Base-by-base conservation (phyloP, 2,113 vertebrate species). In the Peromyscus polionotus region DNA sequence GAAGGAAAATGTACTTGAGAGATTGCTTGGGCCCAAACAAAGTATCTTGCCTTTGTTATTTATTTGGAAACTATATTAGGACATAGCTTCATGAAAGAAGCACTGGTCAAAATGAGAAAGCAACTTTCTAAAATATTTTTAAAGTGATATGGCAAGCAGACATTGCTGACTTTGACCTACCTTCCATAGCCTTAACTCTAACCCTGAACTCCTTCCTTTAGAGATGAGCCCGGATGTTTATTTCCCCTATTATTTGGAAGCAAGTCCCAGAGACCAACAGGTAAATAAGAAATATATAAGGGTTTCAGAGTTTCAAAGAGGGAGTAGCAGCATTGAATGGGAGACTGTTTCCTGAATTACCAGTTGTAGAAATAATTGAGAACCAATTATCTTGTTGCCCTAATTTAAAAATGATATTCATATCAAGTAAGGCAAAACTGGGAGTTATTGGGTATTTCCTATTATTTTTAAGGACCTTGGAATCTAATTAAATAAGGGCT, bases 61-160 rank as follows among this genome's bases (percentile, higher is more conserved):
- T 95, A 90, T 87, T 95, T 84, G 7, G 48, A 88, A 31, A 94
- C 33, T 84, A 28, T 76, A 88, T 81, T 65, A 81, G 68, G 33
- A 88, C 42, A 93, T 12, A n/a, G 22, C 3, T 17, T 91, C 39
- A 72, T 88, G 33, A 88, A 92, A 94, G 81, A 8, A 84, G 0
- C 31, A 54, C 7, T 92, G 67, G 65, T 89, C 39, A 90, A 81
- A 91, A 91, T 85, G 1, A 77, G 81, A 63, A 93, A 96, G 48
- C 91, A 5, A n/a, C 51, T 86, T 93, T 70, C 7, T 10, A 10
- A 86, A 92, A 36, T 54, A 31, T 67, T 67, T 57, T 57, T 17
- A 61, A 90, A 79, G 26, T 36, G 33, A 79, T 51, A 0, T n/a
- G 1, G 19, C 75, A 80, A 79, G 75, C 45, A 90, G 54, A 45